phyloP scores from a whole-genome alignment of 2,888 invertebrate genomes.

The Kryphioiulus occultus region DNA sequence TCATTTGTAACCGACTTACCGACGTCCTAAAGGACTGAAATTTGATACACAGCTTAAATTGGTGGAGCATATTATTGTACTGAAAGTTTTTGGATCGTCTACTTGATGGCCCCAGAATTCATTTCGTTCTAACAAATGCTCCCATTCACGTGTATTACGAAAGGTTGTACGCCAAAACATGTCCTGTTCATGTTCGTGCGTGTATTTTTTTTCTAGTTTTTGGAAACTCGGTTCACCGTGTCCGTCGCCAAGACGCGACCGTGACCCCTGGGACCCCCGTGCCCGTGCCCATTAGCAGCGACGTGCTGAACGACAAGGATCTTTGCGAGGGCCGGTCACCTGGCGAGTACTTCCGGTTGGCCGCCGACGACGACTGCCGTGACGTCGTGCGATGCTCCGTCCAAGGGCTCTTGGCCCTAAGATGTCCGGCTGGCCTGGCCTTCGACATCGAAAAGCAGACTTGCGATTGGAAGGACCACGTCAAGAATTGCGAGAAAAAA shows the following conservation, averaged over 20 bases:
- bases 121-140: too few relatives aligned
- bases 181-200: too few relatives aligned
- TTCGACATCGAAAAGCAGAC: constrained; percentile 95
- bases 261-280: constrained; percentile 49
- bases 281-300: constrained; percentile 49
- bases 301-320: constrained; percentile 69
- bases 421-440: constrained; percentile 88
- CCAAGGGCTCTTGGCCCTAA: constrained; percentile 79
- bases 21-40: too few relatives aligned
- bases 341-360: constrained; percentile 89
- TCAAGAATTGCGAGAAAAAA: constrained; percentile 91
- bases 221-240: constrained; percentile 36
- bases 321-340: constrained; percentile 86
- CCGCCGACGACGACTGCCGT: constrained; percentile 85
- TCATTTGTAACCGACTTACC: too few relatives aligned
- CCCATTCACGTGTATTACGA: too few relatives aligned
- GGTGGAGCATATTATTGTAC: too few relatives aligned
- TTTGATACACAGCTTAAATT: too few relatives aligned
- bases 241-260: not conserved
- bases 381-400: constrained; percentile 84
- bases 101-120: too few relatives aligned
- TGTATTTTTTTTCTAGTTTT: not conserved
- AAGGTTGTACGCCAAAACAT: too few relatives aligned
- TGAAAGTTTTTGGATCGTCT: too few relatives aligned
- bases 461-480: constrained; percentile 96